Base-by-base conservation (phyloP, 2,797 vertebrate species). In the Microcaecilia unicolor region DNA sequence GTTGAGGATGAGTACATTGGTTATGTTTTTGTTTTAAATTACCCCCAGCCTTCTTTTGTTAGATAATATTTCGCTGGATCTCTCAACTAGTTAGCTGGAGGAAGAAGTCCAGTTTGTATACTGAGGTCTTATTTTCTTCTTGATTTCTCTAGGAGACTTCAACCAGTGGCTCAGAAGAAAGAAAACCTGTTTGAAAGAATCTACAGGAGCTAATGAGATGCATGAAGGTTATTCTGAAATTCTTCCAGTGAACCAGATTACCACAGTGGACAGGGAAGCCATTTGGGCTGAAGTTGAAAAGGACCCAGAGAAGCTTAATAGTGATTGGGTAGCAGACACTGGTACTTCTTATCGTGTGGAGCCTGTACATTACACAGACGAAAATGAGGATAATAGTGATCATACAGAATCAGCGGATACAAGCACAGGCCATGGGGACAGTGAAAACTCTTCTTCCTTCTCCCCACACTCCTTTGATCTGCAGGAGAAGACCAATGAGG, bases 391-490 rank as follows among this genome's bases (percentile, higher is more conserved):
- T 8, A 78, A 76, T 22, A 97, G 91, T 6, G 93, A 95, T 41
- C 87, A 90, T 78, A 97, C 92, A 0, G 93, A 98, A 55, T 99
- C 93, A 0, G 90, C 90, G 1, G 93, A 98, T 69, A 90, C 89
- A 19, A 93, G 87, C 29, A 83, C 78, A 0, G 77, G 79, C 22
- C 88, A 75, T 47, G 61, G 70, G 0, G 92, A 90, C 47, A 90
- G 86, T 0, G 92, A 94, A 53, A 88, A 87, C 76, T 92, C 88
- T 1, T 93, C 88, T 27, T 92, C 90, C 3, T 80, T 85, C 29
- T 93, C 88, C 1, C 71, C 64, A 6, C 80, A 75, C 1, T 91
- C 75, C 32, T 69, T 73, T 7, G 74, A 78, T 41, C 63, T 43
- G 0, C 76, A 61, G 11, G 73, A 74, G 17, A 14, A 56, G 36